Base-by-base conservation (phyloP, 2,888 invertebrate genomes). In the Thecophora atra region DNA sequence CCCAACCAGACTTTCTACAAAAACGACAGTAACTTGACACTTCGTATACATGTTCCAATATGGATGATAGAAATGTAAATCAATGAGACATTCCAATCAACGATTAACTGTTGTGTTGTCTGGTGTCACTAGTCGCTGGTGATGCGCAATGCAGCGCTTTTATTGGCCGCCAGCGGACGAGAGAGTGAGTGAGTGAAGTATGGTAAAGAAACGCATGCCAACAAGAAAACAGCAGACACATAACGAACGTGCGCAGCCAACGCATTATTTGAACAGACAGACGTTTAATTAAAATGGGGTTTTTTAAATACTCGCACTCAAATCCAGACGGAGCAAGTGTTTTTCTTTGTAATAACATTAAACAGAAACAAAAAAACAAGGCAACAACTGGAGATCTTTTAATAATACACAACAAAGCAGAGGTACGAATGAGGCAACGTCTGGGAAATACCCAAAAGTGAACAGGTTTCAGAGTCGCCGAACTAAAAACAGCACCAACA, bases 71-170 rank as follows among this genome's bases (percentile, higher is more conserved):
- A 37, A 8, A 37, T 37, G 37, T 26, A 58, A 4, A 51, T 65
- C 13, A 69, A 24, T 26, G 44, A 30, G 51, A 63, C 62, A 70
- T 63, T 63, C 70, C 70, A 56, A 47, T 54, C 67, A 54, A 67
- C 54, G 37, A 15, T 65, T 62, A 24, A 64, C 24, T 24, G 64
- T 26, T 2, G 28, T 52, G 1, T 28, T 54, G 3, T 26, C 21
- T 66, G 28, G n/a, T 52, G 65, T 54, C 52, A n/a, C n/a, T n/a
- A n/a, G 19, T 54, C 56, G 47, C n/a, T 69, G 68, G 44, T 47
- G 26, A 24, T 28, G 62, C 37, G 47, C 28, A 58, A 13, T 26
- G 51, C 44, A n/a, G 7, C 51, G 51, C 19, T 17, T 51, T 51
- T 11, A 5, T 54, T 51, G 51, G 54, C n/a, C 24, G 7, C n/a